These are phyloP conservation scores for Notamacropus eugenii DNA, from an alignment of 2,797 vertebrate genomes.

Conservation along the genomic window DNA sequence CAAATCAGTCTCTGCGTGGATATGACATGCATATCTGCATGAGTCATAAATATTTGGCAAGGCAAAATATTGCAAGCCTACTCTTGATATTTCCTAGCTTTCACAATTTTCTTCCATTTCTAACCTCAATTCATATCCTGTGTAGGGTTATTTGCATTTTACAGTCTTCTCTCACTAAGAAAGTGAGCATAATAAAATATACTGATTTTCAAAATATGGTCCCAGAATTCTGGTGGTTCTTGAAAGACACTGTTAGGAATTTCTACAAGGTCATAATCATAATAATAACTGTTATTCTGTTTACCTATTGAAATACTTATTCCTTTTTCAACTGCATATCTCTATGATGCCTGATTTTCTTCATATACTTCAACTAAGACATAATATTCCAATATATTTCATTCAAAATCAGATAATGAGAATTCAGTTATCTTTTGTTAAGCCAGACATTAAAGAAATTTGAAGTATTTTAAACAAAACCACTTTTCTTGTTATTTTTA, in stretches of 20 bases:
- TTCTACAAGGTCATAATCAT: background rate
- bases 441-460: background rate
- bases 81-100: constrained; percentile 70
- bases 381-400: background rate
- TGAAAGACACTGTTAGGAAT: background rate
- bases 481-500: background rate
- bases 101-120: constrained; percentile 60
- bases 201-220: background rate
- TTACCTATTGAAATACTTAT: background rate
- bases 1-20: background rate
- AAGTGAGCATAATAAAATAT: background rate
- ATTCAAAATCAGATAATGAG: background rate
- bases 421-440: background rate
- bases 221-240: background rate
- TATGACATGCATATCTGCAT: constrained; percentile 20
- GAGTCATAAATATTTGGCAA: constrained; percentile 59
- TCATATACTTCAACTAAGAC: background rate
- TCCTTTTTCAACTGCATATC: background rate
- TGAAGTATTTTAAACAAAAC: background rate
- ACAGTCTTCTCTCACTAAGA: background rate
- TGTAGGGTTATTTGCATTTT: background rate
- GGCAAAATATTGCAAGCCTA: constrained; percentile 64
- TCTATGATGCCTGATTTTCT: background rate
- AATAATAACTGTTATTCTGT: background rate
- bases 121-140: constrained; percentile 61